Evolutionary conservation across 1,140 invertebrate genomes (phyloP).

Genomic region (Delia radicum): DNA sequence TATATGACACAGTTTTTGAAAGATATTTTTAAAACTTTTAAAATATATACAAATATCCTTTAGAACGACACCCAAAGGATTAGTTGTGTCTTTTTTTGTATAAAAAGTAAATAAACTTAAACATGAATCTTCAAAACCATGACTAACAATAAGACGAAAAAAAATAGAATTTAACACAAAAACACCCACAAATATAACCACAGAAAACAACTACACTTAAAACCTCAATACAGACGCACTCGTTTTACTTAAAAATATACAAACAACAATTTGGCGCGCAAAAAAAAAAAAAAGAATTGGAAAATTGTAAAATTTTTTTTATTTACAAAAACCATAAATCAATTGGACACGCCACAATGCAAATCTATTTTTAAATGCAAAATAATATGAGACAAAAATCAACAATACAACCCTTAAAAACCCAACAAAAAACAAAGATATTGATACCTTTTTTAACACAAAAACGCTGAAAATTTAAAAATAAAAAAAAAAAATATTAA

Average conservation of each 20-base stretch:
- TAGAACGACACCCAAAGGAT: slow-evolving; percentile 19
- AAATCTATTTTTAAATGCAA: slow-evolving; percentile 30
- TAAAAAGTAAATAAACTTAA: slow-evolving; percentile 18
- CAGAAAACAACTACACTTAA: background rate
- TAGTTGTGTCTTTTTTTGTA: background rate
- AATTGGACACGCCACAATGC: slow-evolving; percentile 30
- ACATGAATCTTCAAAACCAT: background rate
- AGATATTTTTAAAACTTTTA: background rate
- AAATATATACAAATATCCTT: background rate
- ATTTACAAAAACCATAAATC: slow-evolving; percentile 29
- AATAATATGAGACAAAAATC: slow-evolving; percentile 21
- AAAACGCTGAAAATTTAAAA: background rate
- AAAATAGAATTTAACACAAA: background rate
- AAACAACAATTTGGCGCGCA: background rate
- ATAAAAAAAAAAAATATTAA: background rate
- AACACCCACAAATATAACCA: background rate
- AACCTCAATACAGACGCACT: background rate
- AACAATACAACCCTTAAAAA: slow-evolving; percentile 11
- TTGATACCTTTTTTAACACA: slow-evolving; percentile 4
- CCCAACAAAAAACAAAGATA: background rate
- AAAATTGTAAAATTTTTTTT: slow-evolving; percentile 17
- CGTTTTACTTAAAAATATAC: too few relatives aligned
- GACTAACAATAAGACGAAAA: slow-evolving; percentile 2
- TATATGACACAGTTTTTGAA: background rate
- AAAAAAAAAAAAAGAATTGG: background rate